A percentile compares a stretch with the other conserved stretches of the same genome.
phyloP scores from a whole-genome alignment of 2,888 invertebrate species.

The Taphrorychus bicolor region DNA sequence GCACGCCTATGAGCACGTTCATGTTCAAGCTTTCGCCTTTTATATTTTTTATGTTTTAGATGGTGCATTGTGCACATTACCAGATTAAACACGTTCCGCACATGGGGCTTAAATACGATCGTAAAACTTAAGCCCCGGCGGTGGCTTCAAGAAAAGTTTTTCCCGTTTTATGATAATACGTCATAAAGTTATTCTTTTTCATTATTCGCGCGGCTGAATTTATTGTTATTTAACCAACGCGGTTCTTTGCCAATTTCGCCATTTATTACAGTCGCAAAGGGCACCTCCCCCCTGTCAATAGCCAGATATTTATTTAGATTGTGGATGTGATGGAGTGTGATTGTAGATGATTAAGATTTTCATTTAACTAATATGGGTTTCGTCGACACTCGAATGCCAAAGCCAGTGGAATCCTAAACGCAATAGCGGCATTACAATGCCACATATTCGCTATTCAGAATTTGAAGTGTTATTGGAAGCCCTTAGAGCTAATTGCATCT shows the following conservation, averaged over 20 bases:
- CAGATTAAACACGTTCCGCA: slow-evolving; percentile 40
- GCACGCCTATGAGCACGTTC: slow-evolving; percentile 22
- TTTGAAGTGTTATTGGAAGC: slow-evolving; percentile 4
- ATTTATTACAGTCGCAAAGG: background rate
- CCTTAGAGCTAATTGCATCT: slow-evolving; percentile 9
- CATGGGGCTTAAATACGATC: slow-evolving; percentile 36
- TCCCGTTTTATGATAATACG: background rate
- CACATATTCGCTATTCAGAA: slow-evolving; percentile 1
- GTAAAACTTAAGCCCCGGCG: slow-evolving; percentile 26
- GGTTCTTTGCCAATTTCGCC: background rate
- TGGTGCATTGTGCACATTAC: slow-evolving; percentile 29
- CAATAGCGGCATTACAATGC: slow-evolving; percentile 1
- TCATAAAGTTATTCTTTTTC: too few relatives aligned
- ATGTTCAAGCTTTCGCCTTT: slow-evolving; percentile 13
- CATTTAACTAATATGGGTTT: background rate
- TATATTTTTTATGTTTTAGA: slow-evolving; percentile 27
- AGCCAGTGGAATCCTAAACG: background rate
- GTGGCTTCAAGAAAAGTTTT: background rate
- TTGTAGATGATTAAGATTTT: too few relatives aligned
- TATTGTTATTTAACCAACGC: background rate
- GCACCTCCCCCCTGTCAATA: too few relatives aligned
- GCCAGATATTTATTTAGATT: too few relatives aligned
- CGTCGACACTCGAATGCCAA: slow-evolving; percentile 1
- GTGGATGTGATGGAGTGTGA: too few relatives aligned
- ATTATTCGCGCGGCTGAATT: too few relatives aligned